Conservation (phyloP, 2,888 invertebrate species). For the Aplocera efformata region DNA sequence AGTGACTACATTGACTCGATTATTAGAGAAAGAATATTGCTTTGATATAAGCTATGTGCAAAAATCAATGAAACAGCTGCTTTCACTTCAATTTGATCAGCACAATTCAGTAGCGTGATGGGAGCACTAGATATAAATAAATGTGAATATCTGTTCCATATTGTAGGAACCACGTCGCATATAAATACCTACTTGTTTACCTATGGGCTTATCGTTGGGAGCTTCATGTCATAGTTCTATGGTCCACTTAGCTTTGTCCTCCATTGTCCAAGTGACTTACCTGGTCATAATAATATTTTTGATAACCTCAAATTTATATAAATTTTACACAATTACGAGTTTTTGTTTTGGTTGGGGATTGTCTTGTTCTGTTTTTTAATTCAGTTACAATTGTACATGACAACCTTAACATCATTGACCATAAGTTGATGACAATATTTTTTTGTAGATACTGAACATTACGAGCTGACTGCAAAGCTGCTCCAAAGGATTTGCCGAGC, state of each 20-base stretch:
- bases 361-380: too few relatives aligned
- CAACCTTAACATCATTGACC: too few relatives aligned
- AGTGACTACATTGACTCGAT: conserved; percentile 46
- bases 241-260: conserved; percentile 2
- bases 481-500: conserved; percentile 77
- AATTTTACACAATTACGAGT: too few relatives aligned
- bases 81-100: conserved; percentile 5
- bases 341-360: not conserved
- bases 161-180: conserved; percentile 50
- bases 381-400: too few relatives aligned
- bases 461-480: conserved; percentile 77
- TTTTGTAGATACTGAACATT: conserved; percentile 62
- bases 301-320: conserved; percentile 75
- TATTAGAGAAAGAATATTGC: conserved; percentile 53
- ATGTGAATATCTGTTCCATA: conserved; percentile 39
- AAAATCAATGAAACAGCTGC: conserved; percentile 2
- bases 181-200: too few relatives aligned
- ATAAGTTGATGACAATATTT: too few relatives aligned
- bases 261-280: conserved; percentile 23
- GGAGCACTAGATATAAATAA: conserved; percentile 28
- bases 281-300: conserved; percentile 37
- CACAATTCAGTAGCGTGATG: conserved; percentile 18
- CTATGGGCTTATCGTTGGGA: too few relatives aligned
- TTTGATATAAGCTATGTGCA: conserved; percentile 43
- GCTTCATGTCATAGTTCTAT: not conserved